Base-by-base conservation (phyloP, 2,888 invertebrate genomes). In the Platycnemis pennipes region DNA sequence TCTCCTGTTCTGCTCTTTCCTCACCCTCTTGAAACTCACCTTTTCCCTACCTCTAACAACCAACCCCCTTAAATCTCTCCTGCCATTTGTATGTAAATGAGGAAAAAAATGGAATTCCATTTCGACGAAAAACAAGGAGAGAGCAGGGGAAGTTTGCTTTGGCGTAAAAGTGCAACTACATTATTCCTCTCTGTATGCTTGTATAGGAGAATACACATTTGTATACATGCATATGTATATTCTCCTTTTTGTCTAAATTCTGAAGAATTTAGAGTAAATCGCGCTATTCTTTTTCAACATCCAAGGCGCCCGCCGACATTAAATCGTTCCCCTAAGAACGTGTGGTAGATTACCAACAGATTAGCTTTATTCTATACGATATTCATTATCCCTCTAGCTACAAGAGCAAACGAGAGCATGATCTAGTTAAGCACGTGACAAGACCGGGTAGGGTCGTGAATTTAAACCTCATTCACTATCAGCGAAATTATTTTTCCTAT, bases 31-130 rank as follows among this genome's bases (percentile, higher is more conserved):
- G 13, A 69, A 22, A 31, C 13, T 11, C 77, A 37, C 77, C 37
- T 11, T 26, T 77, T 37, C 37, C n/a, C 77, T 26, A 11, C 2
- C 77, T 26, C 31, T 0, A 26, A 2, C 26, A 63, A n/a, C 63
- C 22, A 63, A 63, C 63, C 63, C 63, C 63, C 26, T 26, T 63
- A 5, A 77, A 77, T 13, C 8, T 26, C 63, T 77, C 77, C 11
- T 77, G 77, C 77, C 77, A 77, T 77, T 77, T 77, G 77, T 37
- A 77, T 77, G 77, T 77, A 77, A 77, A 77, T 77, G 77, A 77
- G 77, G 77, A 77, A 63, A 77, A 77, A 77, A 77, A 77, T 77
- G 31, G 37, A 77, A 37, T 13, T 77, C 77, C 77, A 77, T 77
- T 77, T 77, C 77, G 31, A 16, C 37, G 77, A 77, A 77, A 77